Evolutionary conservation across 2,888 invertebrate species (phyloP), one percentile per base, ranked within the genome.

Genomic region (Argyra leucocephala): DNA sequence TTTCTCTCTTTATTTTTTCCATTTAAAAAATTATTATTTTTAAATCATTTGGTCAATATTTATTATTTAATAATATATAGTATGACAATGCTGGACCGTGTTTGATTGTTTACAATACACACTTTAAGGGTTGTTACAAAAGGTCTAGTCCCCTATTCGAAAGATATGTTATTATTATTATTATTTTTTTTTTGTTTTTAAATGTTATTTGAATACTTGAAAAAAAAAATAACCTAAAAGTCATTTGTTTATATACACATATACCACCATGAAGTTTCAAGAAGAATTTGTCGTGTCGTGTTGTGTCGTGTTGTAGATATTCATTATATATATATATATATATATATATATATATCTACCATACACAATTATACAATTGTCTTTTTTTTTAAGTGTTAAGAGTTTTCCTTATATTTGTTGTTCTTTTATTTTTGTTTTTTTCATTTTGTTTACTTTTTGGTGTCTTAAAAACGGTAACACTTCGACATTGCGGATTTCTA

Each of bases 61-160:
- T 59, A 59, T 23, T n/a, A n/a, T n/a, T n/a, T n/a, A n/a, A n/a
- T n/a, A n/a, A n/a, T n/a, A n/a, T n/a, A n/a, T n/a, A n/a, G 23
- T 23, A 59, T 48, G 59, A 59, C 59, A 59, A 59, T 59, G 59
- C 23, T 23, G 59, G 59, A 23, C n/a, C 23, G 23, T 59, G 59
- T 59, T 59, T 23, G 23, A 59, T 59, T 59, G 23, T 59, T 59
- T 59, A 59, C 59, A 3, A 23, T 23, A 59, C 15, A 59, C 59
- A 59, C 59, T 59, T 59, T 59, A 59, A 22, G 23, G 23, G 59
- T 59, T 59, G 59, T 59, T 23, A 59, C n/a, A 48, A 48, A 48
- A 48, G 48, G 18, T 48, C 48, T 12, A 31, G 48, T n/a, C 48
- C 15, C 18, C 15, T 18, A 48, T 18, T 31, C 12, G n/a, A n/a